Evolutionary conservation across 1,140 invertebrate genomes (phyloP).

Genomic region (Pogonomyrmex barbatus): DNA sequence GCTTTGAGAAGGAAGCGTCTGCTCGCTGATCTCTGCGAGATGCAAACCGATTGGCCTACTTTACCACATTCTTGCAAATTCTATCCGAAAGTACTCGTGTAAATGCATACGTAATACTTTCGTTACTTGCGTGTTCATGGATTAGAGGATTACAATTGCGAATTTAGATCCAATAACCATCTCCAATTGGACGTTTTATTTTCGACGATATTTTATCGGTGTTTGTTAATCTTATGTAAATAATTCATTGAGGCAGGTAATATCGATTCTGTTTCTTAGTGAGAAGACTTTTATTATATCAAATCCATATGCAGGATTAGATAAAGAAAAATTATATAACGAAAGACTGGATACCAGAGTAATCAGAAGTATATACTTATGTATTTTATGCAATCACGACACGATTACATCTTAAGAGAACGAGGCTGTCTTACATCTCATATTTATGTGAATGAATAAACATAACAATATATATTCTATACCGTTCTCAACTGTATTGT

Average conservation of each 20-base stretch:
- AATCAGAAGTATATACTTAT: constrained; percentile 74
- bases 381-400: constrained; percentile 81
- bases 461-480: constrained; percentile 80
- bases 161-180: constrained; percentile 23
- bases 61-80: constrained; percentile 68
- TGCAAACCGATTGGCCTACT: constrained; percentile 72
- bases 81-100: constrained; percentile 70
- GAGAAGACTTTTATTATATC: constrained; percentile 58
- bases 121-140: constrained; percentile 57
- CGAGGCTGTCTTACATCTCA: constrained; percentile 79
- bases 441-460: constrained; percentile 75
- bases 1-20: constrained; percentile 40
- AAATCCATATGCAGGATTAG: constrained; percentile 48
- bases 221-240: constrained; percentile 63
- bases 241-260: constrained; percentile 46
- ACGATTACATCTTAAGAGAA: constrained; percentile 76
- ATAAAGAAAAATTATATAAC: constrained; percentile 70
- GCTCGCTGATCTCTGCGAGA: constrained; percentile 24
- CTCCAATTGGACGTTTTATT: not conserved
- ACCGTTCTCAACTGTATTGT: constrained; percentile 82
- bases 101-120: constrained; percentile 57
- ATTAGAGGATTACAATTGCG: constrained; percentile 30
- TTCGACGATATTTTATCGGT: constrained; percentile 13
- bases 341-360: constrained; percentile 79
- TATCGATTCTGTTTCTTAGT: constrained; percentile 35